These are phyloP conservation scores for Tetranychus truncatus DNA, from an alignment of 2,888 invertebrate genomes.

Conservation along the genomic window DNA sequence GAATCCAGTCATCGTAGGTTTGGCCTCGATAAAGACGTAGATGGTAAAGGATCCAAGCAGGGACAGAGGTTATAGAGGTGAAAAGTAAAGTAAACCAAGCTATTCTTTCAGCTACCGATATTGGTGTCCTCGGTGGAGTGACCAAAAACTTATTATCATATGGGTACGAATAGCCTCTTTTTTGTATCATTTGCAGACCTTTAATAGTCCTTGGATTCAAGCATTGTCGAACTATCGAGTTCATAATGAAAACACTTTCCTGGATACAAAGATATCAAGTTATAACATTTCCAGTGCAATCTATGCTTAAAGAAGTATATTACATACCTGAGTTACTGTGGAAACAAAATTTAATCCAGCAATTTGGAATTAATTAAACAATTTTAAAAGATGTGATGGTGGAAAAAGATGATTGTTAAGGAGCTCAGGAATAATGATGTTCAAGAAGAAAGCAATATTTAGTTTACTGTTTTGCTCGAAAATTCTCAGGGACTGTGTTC, in stretches of 20 bases:
- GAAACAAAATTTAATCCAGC: no score
- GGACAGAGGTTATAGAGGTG: not conserved
- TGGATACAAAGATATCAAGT: no score
- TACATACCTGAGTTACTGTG: no score
- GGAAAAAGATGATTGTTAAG: no score
- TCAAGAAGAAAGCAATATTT: no score
- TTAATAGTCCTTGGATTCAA: not conserved
- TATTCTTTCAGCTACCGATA: not conserved
- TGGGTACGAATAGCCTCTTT: not conserved
- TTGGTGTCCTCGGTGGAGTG: constrained; percentile 21
- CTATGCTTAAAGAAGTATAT: no score
- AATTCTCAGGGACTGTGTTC: no score
- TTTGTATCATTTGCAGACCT: not conserved
- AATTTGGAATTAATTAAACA: no score
- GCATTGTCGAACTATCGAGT: not conserved
- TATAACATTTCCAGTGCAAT: no score
- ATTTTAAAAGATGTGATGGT: no score
- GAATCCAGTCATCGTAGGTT: not conserved
- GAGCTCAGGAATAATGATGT: no score
- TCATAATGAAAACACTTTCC: not conserved
- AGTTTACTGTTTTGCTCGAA: no score
- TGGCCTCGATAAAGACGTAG: not conserved
- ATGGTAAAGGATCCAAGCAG: not conserved
- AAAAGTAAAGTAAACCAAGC: not conserved
- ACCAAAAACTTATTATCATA: constrained; percentile 7